phyloP scores from a whole-genome alignment of 2,888 invertebrate species.

The Agrochola macilenta region DNA sequence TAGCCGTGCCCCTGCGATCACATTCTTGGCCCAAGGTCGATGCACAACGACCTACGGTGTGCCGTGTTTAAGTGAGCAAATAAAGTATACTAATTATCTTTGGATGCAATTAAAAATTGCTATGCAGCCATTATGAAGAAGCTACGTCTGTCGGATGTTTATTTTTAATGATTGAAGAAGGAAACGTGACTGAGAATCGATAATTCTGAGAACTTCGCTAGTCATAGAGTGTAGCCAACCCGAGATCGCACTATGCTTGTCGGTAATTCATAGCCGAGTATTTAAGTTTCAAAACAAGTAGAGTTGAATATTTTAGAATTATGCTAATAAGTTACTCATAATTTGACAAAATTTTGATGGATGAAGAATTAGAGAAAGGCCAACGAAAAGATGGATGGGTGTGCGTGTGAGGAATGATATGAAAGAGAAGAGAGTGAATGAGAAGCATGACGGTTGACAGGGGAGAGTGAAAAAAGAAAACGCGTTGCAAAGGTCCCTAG shows the following conservation, averaged over 20 bases:
- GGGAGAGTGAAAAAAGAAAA: too few species aligned
- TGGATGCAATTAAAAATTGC: conserved; percentile 70
- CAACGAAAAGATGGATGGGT: too few species aligned
- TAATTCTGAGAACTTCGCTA: conserved; percentile 17
- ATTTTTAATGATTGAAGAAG: conserved; percentile 27
- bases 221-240: not conserved
- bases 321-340: conserved; percentile 1
- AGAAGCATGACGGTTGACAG: too few species aligned
- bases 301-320: not conserved
- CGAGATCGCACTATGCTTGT: not conserved
- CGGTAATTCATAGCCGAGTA: not conserved
- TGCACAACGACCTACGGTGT: conserved; percentile 77
- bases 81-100: conserved; percentile 71
- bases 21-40: conserved; percentile 85
- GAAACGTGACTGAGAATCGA: conserved; percentile 32
- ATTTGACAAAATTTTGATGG: not conserved
- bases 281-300: not conserved
- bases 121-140: conserved; percentile 36
- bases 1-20: conserved; percentile 66
- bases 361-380: too few species aligned
- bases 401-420: too few species aligned
- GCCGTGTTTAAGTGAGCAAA: conserved; percentile 71
- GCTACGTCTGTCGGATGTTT: conserved; percentile 19
- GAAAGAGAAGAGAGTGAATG: too few species aligned
- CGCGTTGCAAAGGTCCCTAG: too few species aligned